Evolutionary conservation across 2,113 vertebrate genomes (phyloP), one percentile per base, ranked within the genome.

Genomic region (Lutjanus erythropterus): DNA sequence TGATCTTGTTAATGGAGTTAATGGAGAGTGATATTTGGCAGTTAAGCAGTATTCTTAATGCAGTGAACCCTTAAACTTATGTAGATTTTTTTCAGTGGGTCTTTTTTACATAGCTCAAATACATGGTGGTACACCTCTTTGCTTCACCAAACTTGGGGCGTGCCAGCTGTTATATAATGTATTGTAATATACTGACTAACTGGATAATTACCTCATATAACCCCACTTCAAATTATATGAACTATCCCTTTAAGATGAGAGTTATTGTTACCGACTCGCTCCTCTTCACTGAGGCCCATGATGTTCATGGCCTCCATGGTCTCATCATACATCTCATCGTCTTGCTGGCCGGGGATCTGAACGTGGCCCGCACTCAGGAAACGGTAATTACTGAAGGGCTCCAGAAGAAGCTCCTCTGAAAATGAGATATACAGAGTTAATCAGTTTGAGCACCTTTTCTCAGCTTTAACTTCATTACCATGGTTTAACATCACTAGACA

Each of bases 291-390:
- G 87, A 99, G 94, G 66, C 97, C 98, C 96, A 99, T 97, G 87
- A 99, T 98, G 0, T 6, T 89, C 98, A 99, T 99, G 75, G 98
- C 98, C 86, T 98, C 97, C 91, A 98, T 86, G 3, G 97, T 99
- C 80, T 99, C 98, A 27, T 94, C 95, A 47, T 97, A 98, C 97
- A 99, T 93, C 89, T 98, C 97, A 0, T 96, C 96, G 1, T 99
- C 98, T 89, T 98, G 93, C 78, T 97, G 97, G 3, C 95, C 95
- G 0, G 97, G 88, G 74, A 99, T 94, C 80, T 97, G 96, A 67
- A 99, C 96, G 0, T 96, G 95, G 29, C 97, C 97, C 0, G 96
- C 62, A 50, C 96, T 96, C 23, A 99, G 92, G 91, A 99, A 99
- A 0, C 97, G 97, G 65, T 99, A 99, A 88, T 95, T 96, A 77